Evolutionary conservation across 2,113 vertebrate species (phyloP), one percentile per base, ranked within the genome.

Genomic region (Triplophysa tibetana): DNA sequence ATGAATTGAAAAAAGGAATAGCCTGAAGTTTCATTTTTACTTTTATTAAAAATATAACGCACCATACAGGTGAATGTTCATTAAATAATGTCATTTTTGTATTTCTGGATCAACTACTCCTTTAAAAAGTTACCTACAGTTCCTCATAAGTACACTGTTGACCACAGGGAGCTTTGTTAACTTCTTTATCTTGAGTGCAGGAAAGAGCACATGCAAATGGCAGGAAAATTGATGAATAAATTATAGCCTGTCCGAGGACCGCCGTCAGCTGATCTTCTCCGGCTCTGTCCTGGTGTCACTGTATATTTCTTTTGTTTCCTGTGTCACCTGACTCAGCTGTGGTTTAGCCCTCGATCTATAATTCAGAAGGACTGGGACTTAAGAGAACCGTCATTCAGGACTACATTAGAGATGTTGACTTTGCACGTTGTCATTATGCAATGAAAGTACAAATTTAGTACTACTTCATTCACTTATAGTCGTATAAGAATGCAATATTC

Each of bases 181-280:
- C 29, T 3, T 13, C 66, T 63, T 60, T 67, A 76, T 48, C 21
- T 11, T 26, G 45, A 43, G 70, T 19, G 17, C 24, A 21, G 72
- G 33, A 33, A 14, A 61, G 54, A 58, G 29, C 17, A 13, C 23
- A 48, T 79, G 23, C 64, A 62, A 69, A 73, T 58, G 45, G 29
- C 66, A 81, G 81, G 81, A 82, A 83, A 85, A 81, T 84, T n/a
- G 4, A 82, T 87, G 45, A 87, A 87, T 87, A 85, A 87, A 72
- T 87, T 38, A 87, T 84, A 68, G 14, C 3, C 6, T 74, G 54
- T 63, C 65, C 33, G 48, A 61, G 63, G 68, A 75, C 64, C 29
- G 23, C 54, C 24, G 73, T 88, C 81, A 72, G 70, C 60, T 83
- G 82, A 82, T 84, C 82, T 70, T 38, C 52, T 87, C 29, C 43